Evolutionary conservation across 1,140 invertebrate species (phyloP).

Genomic region (Lasioglossum baleicum): DNA sequence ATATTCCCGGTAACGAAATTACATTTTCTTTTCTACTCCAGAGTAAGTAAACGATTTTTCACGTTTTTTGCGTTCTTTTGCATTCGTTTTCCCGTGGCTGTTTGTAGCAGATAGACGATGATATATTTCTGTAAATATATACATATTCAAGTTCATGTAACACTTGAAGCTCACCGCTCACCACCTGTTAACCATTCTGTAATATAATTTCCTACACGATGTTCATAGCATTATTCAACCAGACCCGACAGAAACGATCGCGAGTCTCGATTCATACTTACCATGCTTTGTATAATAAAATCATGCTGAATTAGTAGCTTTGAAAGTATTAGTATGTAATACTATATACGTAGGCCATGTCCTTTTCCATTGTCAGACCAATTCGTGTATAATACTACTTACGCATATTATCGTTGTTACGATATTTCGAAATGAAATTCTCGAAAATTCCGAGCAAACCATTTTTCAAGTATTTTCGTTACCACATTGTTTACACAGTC

Average conservation of each 20-base stretch:
- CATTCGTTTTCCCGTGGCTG: not conserved
- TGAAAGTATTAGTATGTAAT: not conserved
- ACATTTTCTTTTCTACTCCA: conserved; percentile 1
- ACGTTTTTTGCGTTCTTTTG: not conserved
- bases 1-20: not conserved
- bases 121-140: conserved; percentile 7
- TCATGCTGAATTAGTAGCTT: conserved; percentile 40
- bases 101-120: conserved; percentile 5
- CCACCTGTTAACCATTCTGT: conserved; percentile 42
- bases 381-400: conserved; percentile 13
- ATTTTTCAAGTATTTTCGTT: conserved; percentile 3
- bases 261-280: conserved; percentile 10
- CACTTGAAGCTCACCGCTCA: conserved; percentile 18
- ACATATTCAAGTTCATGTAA: conserved; percentile 17
- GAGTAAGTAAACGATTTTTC: conserved; percentile 32
- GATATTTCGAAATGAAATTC: not conserved
- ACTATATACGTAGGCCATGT: conserved; percentile 39
- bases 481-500: conserved; percentile 7
- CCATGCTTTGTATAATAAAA: conserved; percentile 43
- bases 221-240: conserved; percentile 23
- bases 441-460: not conserved
- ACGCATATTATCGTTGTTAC: not conserved
- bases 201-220: conserved; percentile 15
- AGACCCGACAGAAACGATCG: conserved; percentile 18
- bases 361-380: conserved; percentile 35